phyloP scores from a whole-genome alignment of 2,797 vertebrate species.

The Crenichthys baileyi region DNA sequence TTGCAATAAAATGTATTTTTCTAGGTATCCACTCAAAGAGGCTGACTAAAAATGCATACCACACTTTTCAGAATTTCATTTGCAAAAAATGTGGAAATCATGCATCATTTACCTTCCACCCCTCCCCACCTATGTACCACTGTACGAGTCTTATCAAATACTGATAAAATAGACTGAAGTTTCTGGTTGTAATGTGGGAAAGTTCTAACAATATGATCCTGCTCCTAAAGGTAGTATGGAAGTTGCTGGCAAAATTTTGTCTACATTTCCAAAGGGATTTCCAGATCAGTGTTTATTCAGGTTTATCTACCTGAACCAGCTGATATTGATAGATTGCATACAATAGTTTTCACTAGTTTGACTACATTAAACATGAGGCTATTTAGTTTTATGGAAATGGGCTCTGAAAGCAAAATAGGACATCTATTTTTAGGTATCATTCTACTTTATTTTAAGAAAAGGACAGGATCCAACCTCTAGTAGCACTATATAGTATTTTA shows the following conservation, averaged over 20 bases:
- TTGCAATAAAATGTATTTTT: neutral
- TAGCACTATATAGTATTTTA: too few species aligned
- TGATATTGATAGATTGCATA: neutral
- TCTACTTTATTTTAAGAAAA: too few species aligned
- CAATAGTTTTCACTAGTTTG: neutral
- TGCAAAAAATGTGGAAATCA: neutral
- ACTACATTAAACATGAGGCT: neutral
- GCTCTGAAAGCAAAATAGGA: too few species aligned
- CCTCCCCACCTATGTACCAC: too few species aligned
- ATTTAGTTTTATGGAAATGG: neutral
- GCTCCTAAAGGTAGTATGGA: neutral
- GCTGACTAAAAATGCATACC: neutral
- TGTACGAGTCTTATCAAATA: too few species aligned
- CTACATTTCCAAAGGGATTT: conserved; percentile 3
- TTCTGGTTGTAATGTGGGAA: neutral
- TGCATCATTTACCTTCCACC: too few species aligned
- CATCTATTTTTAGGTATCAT: too few species aligned
- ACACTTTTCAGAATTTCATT: neutral
- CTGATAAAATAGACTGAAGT: too few species aligned
- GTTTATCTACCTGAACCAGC: neutral
- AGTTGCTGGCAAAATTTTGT: neutral
- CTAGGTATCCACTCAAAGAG: neutral
- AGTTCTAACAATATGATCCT: too few species aligned
- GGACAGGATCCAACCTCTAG: too few species aligned
- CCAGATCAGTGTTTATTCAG: neutral